Base-by-base conservation (phyloP, 53 echinoderm and acorn worm species). In the Holothuria scabra region DNA sequence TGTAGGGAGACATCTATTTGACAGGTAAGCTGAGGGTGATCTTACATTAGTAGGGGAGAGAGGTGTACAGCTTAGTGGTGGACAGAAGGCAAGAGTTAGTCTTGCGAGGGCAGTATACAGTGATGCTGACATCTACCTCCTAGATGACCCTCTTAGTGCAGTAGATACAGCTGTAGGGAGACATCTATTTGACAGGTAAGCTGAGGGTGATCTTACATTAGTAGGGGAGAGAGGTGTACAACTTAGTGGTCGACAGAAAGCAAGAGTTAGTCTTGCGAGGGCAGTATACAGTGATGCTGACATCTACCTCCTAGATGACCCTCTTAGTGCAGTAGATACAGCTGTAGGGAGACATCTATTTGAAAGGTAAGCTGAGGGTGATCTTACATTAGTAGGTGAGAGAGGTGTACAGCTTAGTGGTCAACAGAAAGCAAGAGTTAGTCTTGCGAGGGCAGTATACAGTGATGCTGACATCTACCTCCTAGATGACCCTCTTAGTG, bases 51-150 rank as follows among this genome's bases (percentile, higher is more conserved):
- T 97, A 8, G 97, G 97, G n/a, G 94, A 94, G 67, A 69, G 92
- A 46, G 97, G 97, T 48, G 94, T 94, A 66, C 90, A 86, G 79
- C 89, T 97, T 21, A 94, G 97, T 72, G 97, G 97, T 60, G 97
- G 97, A 86, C 97, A 97, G 81, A 97, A 86, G 91, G 92, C 97
- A 86, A 93, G 97, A 88, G 91, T 97, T 82, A 94, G 93, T 70
- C 90, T 97, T 25, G 97, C 97, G 20, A 92, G 97, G 81, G 97
- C 97, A n/a, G 88, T 97, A 32, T 97, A 93, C 88, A 87, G 86
- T 61, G 85, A 97, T 38, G 94, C 94, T 3, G 94, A 97, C 79
- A 82, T 90, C 12, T 97, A 88, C 81, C 82, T 97, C 0, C 34
- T 97, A 14, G 97, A 97, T 46, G 97, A 97, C 29, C 97, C 97